These are phyloP conservation scores for Rallus crepitans DNA, from an alignment of 2,797 vertebrate species.

Conservation along the genomic window DNA sequence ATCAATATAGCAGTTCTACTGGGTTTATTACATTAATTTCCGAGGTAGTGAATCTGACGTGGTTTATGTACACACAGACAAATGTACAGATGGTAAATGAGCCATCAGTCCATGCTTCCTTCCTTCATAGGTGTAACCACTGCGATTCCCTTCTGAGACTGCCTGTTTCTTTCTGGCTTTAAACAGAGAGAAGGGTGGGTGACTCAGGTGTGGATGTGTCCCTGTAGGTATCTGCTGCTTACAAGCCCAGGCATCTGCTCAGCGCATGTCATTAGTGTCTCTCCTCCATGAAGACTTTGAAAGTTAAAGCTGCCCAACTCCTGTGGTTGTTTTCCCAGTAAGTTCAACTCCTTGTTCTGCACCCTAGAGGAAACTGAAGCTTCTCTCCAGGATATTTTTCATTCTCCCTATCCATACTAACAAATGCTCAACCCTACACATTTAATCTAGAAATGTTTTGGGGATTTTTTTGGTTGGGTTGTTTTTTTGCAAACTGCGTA, in stretches of 20 bases:
- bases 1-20: background rate
- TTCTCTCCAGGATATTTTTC: background rate
- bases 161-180: background rate
- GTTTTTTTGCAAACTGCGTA: background rate
- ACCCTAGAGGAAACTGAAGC: background rate
- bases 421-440: background rate
- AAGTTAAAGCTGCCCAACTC: background rate
- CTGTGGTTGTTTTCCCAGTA: background rate
- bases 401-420: background rate
- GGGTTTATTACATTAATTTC: background rate
- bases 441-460: background rate
- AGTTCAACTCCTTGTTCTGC: background rate
- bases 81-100: background rate
- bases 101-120: background rate
- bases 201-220: rapidly evolving
- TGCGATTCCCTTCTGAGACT: background rate
- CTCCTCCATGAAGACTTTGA: background rate
- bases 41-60: background rate
- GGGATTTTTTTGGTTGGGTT: too few species aligned
- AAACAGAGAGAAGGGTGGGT: background rate
- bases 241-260: background rate
- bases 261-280: background rate
- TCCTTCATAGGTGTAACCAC: background rate
- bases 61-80: background rate
- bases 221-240: background rate